Percentiles rank a stretch among this genome's conserved stretches.
phyloP scores from a whole-genome alignment of 2,797 vertebrate genomes.

The Hyperoplus immaculatus region DNA sequence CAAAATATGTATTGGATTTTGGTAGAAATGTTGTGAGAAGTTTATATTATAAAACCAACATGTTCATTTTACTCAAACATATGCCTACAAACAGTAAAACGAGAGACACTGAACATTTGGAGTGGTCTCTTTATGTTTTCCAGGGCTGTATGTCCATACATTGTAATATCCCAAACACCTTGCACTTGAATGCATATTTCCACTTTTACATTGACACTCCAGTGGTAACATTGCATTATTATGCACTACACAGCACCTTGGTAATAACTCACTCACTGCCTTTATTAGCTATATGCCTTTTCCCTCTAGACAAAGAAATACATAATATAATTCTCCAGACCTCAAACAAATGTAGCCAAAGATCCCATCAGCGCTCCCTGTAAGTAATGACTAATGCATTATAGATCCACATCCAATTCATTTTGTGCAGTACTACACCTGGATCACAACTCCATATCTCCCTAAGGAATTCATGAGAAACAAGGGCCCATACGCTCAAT shows the following conservation, averaged over 20 bases:
- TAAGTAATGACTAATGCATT: constrained; percentile 54
- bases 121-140: too few species aligned
- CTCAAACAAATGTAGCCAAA: constrained; percentile 64
- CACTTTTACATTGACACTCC: constrained; percentile 34
- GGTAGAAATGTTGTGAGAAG: too few species aligned
- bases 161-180: not conserved
- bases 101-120: too few species aligned
- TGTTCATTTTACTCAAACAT: too few species aligned
- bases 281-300: constrained; percentile 57
- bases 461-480: constrained; percentile 28
- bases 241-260: constrained; percentile 44
- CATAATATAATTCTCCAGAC: constrained; percentile 30
- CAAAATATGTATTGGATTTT: too few species aligned
- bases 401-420: constrained; percentile 57
- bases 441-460: constrained; percentile 15
- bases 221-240: constrained; percentile 41
- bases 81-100: too few species aligned
- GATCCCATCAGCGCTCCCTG: constrained; percentile 60
- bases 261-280: constrained; percentile 49
- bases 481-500: not conserved
- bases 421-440: constrained; percentile 8
- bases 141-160: not conserved
- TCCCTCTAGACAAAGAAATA: constrained; percentile 43
- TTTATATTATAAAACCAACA: too few species aligned
- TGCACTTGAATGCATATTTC: constrained; percentile 21